phyloP scores from a whole-genome alignment of 2,888 invertebrate species.

The Agrotis clavis region DNA sequence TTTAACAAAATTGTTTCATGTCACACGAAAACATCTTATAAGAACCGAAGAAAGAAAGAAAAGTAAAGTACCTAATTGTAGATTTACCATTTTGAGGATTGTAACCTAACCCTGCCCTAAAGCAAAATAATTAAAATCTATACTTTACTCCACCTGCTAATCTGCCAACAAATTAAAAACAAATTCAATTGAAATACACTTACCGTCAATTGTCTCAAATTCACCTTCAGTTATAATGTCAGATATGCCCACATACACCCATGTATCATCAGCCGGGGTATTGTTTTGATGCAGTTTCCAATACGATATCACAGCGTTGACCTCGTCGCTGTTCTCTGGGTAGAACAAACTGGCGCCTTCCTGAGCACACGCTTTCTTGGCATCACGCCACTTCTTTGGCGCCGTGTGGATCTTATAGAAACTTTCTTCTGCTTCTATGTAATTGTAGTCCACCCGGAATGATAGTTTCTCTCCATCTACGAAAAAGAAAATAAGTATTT shows the following conservation, averaged over 20 bases:
- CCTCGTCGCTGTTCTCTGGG: slow-evolving; percentile 77
- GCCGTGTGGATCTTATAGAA: slow-evolving; percentile 83
- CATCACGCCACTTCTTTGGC: slow-evolving; percentile 76
- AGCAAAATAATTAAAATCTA: too few relatives aligned
- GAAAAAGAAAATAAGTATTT: background rate
- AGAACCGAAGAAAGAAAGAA: too few relatives aligned
- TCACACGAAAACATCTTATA: too few relatives aligned
- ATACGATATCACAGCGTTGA: slow-evolving; percentile 63
- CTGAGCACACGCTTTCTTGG: slow-evolving; percentile 73
- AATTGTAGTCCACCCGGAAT: slow-evolving; percentile 82
- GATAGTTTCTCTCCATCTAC: slow-evolving; percentile 76
- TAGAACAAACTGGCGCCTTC: slow-evolving; percentile 81
- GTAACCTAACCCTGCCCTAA: too few relatives aligned
- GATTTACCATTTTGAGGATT: too few relatives aligned
- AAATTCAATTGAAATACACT: slow-evolving; percentile 4
- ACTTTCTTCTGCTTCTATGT: slow-evolving; percentile 69
- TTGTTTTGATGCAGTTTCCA: slow-evolving; percentile 13
- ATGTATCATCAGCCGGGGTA: background rate
- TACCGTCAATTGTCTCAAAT: slow-evolving; percentile 75
- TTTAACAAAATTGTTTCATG: too few relatives aligned
- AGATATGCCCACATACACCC: slow-evolving; percentile 15
- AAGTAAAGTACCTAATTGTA: background rate
- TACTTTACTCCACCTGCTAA: too few relatives aligned
- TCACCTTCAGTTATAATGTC: slow-evolving; percentile 71
- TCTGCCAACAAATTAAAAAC: background rate